phyloP scores from a whole-genome alignment of 2,888 invertebrate genomes.

The Anthrax anthrax region DNA sequence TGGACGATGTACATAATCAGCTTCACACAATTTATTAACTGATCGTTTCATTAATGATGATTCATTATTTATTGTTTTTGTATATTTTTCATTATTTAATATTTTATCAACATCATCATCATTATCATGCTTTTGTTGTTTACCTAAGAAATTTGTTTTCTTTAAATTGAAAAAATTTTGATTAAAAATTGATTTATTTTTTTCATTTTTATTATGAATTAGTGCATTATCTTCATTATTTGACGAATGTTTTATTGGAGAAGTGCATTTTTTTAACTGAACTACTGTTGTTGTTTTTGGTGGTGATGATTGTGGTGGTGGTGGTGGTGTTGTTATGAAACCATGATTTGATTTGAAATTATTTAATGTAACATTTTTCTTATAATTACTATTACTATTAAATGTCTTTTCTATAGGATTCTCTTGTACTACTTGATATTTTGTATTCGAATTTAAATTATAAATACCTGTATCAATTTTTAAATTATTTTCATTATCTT shows the following conservation, averaged over 20 bases:
- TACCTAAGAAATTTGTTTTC: conserved; percentile 6
- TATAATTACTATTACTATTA: neutral
- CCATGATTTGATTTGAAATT: too few relatives aligned
- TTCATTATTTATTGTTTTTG: neutral
- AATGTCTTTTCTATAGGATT: neutral
- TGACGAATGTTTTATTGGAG: neutral
- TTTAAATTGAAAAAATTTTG: conserved; percentile 13
- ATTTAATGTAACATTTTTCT: too few relatives aligned
- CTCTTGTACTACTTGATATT: neutral
- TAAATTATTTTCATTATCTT: neutral
- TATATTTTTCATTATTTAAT: neutral
- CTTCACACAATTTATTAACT: conserved; percentile 3
- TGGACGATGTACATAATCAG: neutral
- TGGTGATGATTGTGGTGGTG: neutral
- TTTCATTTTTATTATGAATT: neutral
- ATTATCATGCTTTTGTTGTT: neutral
- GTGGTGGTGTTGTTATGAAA: too few relatives aligned
- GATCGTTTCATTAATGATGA: neutral
- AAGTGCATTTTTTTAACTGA: neutral
- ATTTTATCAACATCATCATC: neutral
- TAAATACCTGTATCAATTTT: neutral
- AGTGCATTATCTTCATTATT: too few relatives aligned
- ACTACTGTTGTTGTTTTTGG: neutral
- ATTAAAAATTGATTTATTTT: conserved; percentile 7
- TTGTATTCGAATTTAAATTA: neutral